Conservation (phyloP, 2,888 invertebrate species). For the Lycia hirtaria region DNA sequence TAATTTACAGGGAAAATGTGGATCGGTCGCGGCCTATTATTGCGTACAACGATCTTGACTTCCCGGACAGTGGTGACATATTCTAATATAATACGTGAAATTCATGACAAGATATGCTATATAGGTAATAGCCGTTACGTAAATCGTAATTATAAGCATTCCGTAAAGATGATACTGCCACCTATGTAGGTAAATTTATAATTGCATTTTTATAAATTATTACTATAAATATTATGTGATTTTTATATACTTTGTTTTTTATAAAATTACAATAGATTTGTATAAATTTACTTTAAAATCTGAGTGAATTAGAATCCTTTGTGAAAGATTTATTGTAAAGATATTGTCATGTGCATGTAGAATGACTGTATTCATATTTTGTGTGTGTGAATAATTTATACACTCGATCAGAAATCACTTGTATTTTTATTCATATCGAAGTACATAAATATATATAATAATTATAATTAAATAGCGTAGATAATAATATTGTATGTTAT, state of each 20-base stretch:
- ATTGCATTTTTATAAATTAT: constrained; percentile 8
- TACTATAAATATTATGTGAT: neutral
- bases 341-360: neutral
- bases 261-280: constrained; percentile 1
- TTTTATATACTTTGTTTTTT: neutral
- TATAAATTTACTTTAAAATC: constrained; percentile 7
- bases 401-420: neutral
- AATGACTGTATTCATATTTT: neutral
- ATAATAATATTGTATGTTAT: too few relatives aligned
- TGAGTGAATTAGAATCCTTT: neutral
- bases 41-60: constrained; percentile 96
- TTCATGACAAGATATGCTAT: constrained; percentile 38
- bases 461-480: neutral
- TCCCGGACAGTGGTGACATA: constrained; percentile 92
- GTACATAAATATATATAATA: neutral
- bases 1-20: constrained; percentile 87
- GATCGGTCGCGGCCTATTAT: constrained; percentile 91
- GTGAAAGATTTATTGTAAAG: constrained; percentile 2
- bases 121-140: constrained; percentile 30
- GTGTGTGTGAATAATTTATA: neutral
- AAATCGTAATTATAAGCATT: constrained; percentile 49
- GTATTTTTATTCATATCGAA: neutral
- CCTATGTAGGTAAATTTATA: constrained; percentile 18
- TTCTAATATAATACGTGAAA: constrained; percentile 80
- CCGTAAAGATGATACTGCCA: constrained; percentile 49